Conservation (phyloP, 2,113 vertebrate genomes). For the Lycaon pictus region DNA sequence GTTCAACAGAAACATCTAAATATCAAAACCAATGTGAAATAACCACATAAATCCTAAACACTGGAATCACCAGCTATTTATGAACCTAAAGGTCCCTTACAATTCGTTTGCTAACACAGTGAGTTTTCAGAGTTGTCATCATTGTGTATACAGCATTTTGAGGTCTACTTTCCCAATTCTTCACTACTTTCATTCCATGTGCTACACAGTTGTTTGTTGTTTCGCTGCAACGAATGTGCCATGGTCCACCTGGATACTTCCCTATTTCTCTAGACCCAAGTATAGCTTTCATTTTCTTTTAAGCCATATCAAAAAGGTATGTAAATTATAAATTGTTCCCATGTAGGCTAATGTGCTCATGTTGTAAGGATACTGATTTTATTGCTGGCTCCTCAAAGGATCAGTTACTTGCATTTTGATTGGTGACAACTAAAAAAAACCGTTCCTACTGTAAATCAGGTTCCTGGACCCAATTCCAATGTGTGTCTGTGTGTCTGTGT, state of each 20-base stretch:
- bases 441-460: background rate
- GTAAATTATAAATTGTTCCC: background rate
- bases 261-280: background rate
- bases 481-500: too few species aligned
- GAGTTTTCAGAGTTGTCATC: background rate
- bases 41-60: background rate
- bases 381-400: background rate
- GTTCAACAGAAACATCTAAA: slow-evolving; percentile 27
- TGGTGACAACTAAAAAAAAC: background rate
- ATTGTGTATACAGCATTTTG: background rate
- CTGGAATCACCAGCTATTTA: background rate
- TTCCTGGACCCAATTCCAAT: background rate
- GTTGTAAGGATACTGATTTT: slow-evolving; percentile 1
- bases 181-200: background rate
- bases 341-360: background rate
- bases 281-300: background rate
- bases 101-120: background rate
- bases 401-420: background rate
- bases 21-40: slow-evolving; percentile 10
- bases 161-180: background rate
- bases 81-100: background rate
- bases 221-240: background rate
- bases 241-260: background rate
- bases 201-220: rapidly evolving
- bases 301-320: background rate